Conservation (phyloP, 2,113 vertebrate species). For the Siniperca chuatsi region DNA sequence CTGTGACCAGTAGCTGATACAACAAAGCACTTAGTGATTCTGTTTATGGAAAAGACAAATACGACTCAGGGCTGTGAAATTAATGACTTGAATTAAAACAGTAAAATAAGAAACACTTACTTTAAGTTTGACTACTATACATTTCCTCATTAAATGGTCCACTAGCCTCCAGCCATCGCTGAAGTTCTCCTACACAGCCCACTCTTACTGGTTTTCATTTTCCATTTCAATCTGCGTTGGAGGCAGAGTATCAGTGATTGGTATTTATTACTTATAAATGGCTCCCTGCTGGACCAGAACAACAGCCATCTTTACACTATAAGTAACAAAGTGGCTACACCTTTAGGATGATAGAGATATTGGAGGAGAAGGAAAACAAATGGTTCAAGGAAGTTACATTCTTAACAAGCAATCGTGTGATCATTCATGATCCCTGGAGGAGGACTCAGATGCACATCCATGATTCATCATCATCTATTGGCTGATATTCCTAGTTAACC, state of each 20-base stretch:
- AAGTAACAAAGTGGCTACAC: constrained; percentile 15
- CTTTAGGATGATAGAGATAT: background rate
- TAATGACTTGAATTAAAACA: background rate
- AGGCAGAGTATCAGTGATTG: constrained; percentile 29
- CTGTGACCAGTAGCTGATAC: background rate
- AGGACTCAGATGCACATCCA: background rate
- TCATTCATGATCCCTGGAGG: background rate
- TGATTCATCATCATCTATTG: background rate
- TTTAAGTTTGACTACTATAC: background rate
- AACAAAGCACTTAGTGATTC: background rate
- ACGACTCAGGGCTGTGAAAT: background rate
- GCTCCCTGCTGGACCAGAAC: constrained; percentile 34
- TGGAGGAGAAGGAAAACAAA: background rate
- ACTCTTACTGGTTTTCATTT: constrained; percentile 16
- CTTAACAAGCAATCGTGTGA: background rate
- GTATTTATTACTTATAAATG: constrained; percentile 28
- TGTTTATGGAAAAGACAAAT: background rate
- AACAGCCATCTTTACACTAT: constrained; percentile 6
- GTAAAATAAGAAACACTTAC: background rate
- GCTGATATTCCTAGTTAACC: background rate
- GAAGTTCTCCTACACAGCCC: background rate
- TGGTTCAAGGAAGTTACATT: background rate
- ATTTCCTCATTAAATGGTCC: constrained; percentile 25
- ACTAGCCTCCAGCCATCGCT: background rate
- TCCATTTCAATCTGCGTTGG: constrained; percentile 27